A percentile compares a stretch with the other conserved stretches of the same genome.
phyloP scores from a whole-genome alignment of 1,140 invertebrate species.

The Drosophila elegans region DNA sequence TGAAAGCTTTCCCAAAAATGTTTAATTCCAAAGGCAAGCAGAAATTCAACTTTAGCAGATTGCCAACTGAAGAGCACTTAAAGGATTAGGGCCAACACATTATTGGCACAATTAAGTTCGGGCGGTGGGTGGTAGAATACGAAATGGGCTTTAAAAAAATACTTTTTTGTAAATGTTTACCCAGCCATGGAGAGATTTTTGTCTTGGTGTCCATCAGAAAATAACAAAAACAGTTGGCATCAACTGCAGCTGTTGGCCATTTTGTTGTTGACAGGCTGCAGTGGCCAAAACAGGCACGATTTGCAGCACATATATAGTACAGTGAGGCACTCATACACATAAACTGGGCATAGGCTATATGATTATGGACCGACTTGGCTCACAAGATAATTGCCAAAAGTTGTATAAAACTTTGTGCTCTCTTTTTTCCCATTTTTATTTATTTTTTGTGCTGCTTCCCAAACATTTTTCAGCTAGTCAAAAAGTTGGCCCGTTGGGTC shows the following conservation, averaged over 20 bases:
- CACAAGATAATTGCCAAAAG: constrained; percentile 81
- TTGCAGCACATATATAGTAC: not conserved
- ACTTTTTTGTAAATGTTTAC: constrained; percentile 28
- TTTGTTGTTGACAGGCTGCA: constrained; percentile 55
- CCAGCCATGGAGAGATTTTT: constrained; percentile 13
- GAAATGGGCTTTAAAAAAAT: constrained; percentile 29
- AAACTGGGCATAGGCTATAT: constrained; percentile 32
- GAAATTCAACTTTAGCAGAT: constrained; percentile 1
- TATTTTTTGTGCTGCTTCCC: constrained; percentile 40
- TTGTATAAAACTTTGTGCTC: constrained; percentile 57
- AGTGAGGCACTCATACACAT: not conserved
- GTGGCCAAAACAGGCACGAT: constrained; percentile 15
- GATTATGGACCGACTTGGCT: constrained; percentile 51
- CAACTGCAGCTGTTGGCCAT: constrained; percentile 31
- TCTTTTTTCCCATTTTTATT: constrained; percentile 2
- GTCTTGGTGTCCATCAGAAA: constrained; percentile 38
- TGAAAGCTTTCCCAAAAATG: constrained; percentile 8
- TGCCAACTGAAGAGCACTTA: constrained; percentile 57
- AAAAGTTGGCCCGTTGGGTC: constrained; percentile 79
- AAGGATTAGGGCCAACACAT: constrained; percentile 61
- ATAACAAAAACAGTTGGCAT: constrained; percentile 32
- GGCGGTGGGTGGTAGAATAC: constrained; percentile 4
- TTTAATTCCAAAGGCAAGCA: constrained; percentile 12
- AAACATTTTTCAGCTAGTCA: constrained; percentile 82
- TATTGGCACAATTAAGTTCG: constrained; percentile 62